Percentiles rank a stretch among this genome's conserved stretches.
Evolutionary conservation across 2,113 vertebrate genomes (phyloP).

Genomic region (Eclectus roratus): DNA sequence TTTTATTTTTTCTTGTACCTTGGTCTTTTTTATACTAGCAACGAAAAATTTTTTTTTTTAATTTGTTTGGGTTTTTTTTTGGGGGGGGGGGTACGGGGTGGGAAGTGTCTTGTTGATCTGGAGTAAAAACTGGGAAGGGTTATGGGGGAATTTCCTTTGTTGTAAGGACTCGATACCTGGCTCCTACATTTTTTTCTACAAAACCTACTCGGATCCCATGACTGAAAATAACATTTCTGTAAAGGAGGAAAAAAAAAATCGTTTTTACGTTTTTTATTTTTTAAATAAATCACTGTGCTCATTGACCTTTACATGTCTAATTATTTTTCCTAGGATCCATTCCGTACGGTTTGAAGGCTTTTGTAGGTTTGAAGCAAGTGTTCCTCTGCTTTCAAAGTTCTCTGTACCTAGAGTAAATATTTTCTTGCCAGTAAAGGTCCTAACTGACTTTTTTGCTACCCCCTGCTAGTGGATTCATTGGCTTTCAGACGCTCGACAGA

Average conservation of each 20-base stretch:
- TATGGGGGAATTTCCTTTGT: slow-evolving; percentile 74
- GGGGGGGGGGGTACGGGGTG: slow-evolving; percentile 8
- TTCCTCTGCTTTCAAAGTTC: slow-evolving; percentile 42
- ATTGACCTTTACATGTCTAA: slow-evolving; percentile 80
- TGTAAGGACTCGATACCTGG: slow-evolving; percentile 81
- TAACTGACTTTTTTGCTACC: slow-evolving; percentile 43
- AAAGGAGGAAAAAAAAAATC: slow-evolving; percentile 71
- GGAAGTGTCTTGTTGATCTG: slow-evolving; percentile 74
- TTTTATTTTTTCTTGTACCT: slow-evolving; percentile 86
- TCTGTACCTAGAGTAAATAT: slow-evolving; percentile 54
- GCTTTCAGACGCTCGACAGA: slow-evolving; percentile 59
- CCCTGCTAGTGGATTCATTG: slow-evolving; percentile 32
- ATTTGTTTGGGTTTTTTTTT: slow-evolving; percentile 64
- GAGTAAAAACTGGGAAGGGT: slow-evolving; percentile 73
- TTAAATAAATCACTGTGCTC: slow-evolving; percentile 86
- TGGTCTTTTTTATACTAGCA: slow-evolving; percentile 86
- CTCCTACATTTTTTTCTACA: slow-evolving; percentile 81
- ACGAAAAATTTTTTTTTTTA: slow-evolving; percentile 75
- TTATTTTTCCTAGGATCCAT: slow-evolving; percentile 80
- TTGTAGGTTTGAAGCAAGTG: slow-evolving; percentile 51
- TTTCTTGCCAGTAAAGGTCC: slow-evolving; percentile 61
- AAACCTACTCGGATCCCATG: slow-evolving; percentile 78
- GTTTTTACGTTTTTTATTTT: slow-evolving; percentile 87
- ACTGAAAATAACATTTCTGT: slow-evolving; percentile 79
- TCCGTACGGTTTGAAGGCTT: slow-evolving; percentile 69